Evolutionary conservation across 2,888 invertebrate genomes (phyloP), one percentile per base, ranked within the genome.

Genomic region (Mimumesa dahlbomi): DNA sequence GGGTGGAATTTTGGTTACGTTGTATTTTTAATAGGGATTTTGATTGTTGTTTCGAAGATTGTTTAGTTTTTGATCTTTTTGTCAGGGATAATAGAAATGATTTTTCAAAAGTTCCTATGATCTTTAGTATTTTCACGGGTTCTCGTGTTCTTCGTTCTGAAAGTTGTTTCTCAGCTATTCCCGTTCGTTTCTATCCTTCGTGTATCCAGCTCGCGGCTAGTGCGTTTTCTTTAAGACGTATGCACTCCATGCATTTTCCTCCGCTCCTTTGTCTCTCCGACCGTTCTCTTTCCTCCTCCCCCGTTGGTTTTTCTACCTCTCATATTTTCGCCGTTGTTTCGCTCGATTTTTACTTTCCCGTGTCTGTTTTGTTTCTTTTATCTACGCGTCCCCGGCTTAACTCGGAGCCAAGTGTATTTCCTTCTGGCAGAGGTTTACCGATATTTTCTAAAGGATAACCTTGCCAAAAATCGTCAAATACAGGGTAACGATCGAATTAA

Each of bases 171-270:
- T 50, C 50, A 61, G 45, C 69, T 67, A 61, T 69, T 67, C 59
- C 19, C 58, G 71, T 75, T 67, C 75, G 54, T 56, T 67, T 40
- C 52, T 52, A 62, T 70, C 54, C 62, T n/a, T 22, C 49, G 38
- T 52, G 50, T 50, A 57, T 64, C 57, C 73, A 48, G 61, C 73
- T 52, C 53, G 68, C 73, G 38, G 59, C 49, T 18, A 58, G 69
- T 72, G 64, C 73, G 73, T 73, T 66, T 61, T 59, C 61, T 52
- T 59, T 64, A 62, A 70, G 68, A 70, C 42, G 25, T 62, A 70
- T 62, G 62, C 56, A 57, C 45, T 46, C 56, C 6, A 38, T 59
- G 45, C 25, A 58, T 54, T 45, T 29, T 13, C 42, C 9, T 4
- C 45, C 22, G 22, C 9, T 34, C n/a, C n/a, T 18, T 5, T n/a